phyloP scores from a whole-genome alignment of 2,888 invertebrate species.

The Parascotia fuliginaria region DNA sequence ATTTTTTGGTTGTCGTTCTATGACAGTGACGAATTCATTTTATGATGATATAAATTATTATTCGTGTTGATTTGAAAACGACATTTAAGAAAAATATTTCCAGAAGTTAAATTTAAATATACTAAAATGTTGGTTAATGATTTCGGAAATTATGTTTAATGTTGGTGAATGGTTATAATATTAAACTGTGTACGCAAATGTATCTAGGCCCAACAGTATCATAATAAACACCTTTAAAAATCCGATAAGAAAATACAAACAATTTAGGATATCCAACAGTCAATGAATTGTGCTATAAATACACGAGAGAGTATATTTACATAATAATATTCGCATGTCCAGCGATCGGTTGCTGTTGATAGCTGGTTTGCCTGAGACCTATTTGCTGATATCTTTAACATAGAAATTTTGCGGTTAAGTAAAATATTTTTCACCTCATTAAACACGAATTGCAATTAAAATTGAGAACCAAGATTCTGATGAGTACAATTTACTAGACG shows the following conservation, averaged over 20 bases:
- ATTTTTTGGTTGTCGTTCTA: slow-evolving; percentile 23
- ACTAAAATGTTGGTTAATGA: no score
- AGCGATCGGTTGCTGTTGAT: slow-evolving; percentile 8
- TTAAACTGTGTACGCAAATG: no score
- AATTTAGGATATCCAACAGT: slow-evolving; percentile 6
- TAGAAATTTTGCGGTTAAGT: not conserved
- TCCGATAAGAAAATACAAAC: not conserved
- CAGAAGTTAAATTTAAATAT: not conserved
- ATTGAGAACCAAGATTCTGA: no score
- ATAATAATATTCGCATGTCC: slow-evolving; percentile 11
- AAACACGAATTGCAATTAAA: not conserved
- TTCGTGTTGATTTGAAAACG: slow-evolving; percentile 2
- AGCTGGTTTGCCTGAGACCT: not conserved
- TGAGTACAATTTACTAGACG: no score
- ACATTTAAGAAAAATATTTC: not conserved
- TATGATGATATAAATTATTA: slow-evolving; percentile 11
- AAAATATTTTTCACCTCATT: not conserved
- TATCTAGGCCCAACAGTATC: not conserved
- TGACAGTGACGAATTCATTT: slow-evolving; percentile 25
- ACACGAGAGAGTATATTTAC: slow-evolving; percentile 12
- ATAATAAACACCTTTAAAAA: not conserved
- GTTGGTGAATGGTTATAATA: no score
- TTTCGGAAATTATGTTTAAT: no score
- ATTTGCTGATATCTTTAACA: not conserved
- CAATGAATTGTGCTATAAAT: slow-evolving; percentile 19